Percentiles rank a stretch among this genome's conserved stretches.
Conservation (phyloP, 2,888 invertebrate genomes). For the Aethes cnicana region DNA sequence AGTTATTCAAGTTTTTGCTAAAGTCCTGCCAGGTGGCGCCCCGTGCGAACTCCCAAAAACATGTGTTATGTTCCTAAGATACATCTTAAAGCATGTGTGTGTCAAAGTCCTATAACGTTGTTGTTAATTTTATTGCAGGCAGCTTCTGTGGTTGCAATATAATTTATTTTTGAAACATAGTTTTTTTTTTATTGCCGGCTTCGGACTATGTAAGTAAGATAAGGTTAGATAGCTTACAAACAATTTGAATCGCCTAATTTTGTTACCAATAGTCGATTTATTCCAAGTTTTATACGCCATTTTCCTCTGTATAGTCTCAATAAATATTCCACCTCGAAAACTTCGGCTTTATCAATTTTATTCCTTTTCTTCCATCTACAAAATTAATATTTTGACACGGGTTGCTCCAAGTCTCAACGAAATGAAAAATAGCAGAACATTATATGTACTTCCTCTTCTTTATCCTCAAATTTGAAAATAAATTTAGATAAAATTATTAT, state of each 20-base stretch:
- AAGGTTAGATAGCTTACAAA: conserved; percentile 47
- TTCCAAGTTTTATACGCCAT: conserved; percentile 29
- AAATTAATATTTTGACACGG: neutral
- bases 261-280: conserved; percentile 48
- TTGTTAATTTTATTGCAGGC: conserved; percentile 65
- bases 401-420: too few species aligned
- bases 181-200: conserved; percentile 40
- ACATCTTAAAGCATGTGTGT: conserved; percentile 26
- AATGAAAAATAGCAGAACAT: too few species aligned
- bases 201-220: conserved; percentile 35
- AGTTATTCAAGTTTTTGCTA: too few species aligned
- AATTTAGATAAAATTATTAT: too few species aligned
- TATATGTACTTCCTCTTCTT: too few species aligned
- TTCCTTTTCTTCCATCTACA: neutral
- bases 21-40: too few species aligned
- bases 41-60: conserved; percentile 6
- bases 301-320: conserved; percentile 22
- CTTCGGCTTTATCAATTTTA: neutral
- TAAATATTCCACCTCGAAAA: conserved; percentile 21
- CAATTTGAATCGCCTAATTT: conserved; percentile 49
- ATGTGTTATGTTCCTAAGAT: conserved; percentile 25
- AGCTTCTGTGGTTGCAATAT: conserved; percentile 57
- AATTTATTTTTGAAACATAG: conserved; percentile 25
- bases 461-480: too few species aligned
- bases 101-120: conserved; percentile 35